Conservation (phyloP, 2,888 invertebrate species). For the Eumacrocentrus americanus region DNA sequence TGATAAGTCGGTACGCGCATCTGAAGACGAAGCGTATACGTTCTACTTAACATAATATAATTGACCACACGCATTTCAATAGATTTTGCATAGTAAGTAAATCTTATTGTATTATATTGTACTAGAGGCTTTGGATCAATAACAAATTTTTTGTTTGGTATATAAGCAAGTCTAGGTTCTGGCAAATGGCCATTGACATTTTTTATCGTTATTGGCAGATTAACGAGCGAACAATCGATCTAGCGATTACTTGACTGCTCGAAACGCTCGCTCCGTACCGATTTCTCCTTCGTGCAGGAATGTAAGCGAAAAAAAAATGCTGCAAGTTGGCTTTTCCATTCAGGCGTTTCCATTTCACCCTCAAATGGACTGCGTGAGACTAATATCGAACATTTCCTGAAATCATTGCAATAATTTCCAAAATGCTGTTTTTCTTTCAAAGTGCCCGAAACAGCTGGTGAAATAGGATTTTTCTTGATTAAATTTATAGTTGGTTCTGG, state of each 20-base stretch:
- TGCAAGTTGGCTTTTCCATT: background rate
- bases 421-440: too few relatives aligned
- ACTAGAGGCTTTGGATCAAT: too few relatives aligned
- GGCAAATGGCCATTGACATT: too few relatives aligned
- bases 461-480: background rate
- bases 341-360: background rate
- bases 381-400: too few relatives aligned
- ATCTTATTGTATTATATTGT: slow-evolving; percentile 45
- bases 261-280: background rate
- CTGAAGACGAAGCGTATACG: slow-evolving; percentile 42
- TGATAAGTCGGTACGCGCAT: slow-evolving; percentile 28
- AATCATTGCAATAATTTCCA: too few relatives aligned
- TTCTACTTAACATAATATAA: slow-evolving; percentile 62
- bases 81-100: slow-evolving; percentile 56
- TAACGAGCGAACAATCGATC: too few relatives aligned
- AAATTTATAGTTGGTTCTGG: background rate
- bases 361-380: background rate
- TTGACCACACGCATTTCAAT: slow-evolving; percentile 61
- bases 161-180: too few relatives aligned
- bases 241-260: background rate
- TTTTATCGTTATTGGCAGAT: too few relatives aligned
- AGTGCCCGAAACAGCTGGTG: too few relatives aligned
- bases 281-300: slow-evolving; percentile 33
- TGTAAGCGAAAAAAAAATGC: slow-evolving; percentile 8
- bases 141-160: too few relatives aligned